Conservation (phyloP, 2,888 invertebrate species). For the Aricia artaxerxes region DNA sequence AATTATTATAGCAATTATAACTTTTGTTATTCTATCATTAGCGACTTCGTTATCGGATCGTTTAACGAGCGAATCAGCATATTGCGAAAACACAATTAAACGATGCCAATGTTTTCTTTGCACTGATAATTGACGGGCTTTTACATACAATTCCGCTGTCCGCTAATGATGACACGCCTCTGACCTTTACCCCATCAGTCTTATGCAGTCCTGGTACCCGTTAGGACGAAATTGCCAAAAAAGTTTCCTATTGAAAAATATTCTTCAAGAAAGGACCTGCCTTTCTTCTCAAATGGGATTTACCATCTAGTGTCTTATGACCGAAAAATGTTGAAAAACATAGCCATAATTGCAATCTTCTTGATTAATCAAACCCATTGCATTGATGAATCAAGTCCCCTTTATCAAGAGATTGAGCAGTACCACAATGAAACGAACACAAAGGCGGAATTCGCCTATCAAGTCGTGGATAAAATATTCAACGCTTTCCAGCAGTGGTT, state of each 20-base stretch:
- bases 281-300: not conserved
- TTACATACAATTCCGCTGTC: slow-evolving; percentile 56
- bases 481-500: slow-evolving; percentile 69
- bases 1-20: not conserved
- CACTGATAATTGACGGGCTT: slow-evolving; percentile 69
- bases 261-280: not conserved
- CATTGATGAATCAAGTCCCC: slow-evolving; percentile 45
- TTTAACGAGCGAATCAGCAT: slow-evolving; percentile 31
- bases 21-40: slow-evolving; percentile 14
- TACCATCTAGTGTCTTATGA: not conserved
- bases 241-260: not conserved
- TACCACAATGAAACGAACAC: slow-evolving; percentile 56
- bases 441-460: slow-evolving; percentile 60
- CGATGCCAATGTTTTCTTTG: slow-evolving; percentile 66
- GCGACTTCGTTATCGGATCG: not conserved
- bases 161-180: slow-evolving; percentile 59
- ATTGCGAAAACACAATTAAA: slow-evolving; percentile 52
- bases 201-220: slow-evolving; percentile 38
- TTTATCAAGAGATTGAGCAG: slow-evolving; percentile 56
- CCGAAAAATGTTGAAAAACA: not conserved
- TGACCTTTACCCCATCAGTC: slow-evolving; percentile 57
- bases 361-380: slow-evolving; percentile 45
- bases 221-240: not conserved
- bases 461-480: slow-evolving; percentile 66
- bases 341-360: slow-evolving; percentile 36